A percentile compares a stretch with the other conserved stretches of the same genome.
Evolutionary conservation across 2,888 invertebrate genomes (phyloP).

Genomic region (Drosophila merina): DNA sequence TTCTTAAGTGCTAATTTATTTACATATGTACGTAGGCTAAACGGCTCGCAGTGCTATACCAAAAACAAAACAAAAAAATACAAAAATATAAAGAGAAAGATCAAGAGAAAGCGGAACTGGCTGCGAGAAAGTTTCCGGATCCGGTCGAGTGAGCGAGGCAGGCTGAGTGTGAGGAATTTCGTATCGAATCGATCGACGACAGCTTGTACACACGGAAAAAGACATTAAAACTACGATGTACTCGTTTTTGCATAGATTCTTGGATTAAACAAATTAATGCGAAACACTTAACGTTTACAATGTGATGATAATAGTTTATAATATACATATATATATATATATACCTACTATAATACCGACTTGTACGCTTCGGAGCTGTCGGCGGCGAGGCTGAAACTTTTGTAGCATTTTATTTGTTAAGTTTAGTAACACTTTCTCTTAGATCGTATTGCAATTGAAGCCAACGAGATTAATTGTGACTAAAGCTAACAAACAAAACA

Average conservation of each 20-base stretch:
- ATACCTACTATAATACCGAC: slow-evolving; percentile 54
- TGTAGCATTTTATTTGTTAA: slow-evolving; percentile 78
- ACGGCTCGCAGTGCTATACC: slow-evolving; percentile 40
- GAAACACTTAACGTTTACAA: slow-evolving; percentile 74
- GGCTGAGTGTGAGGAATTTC: slow-evolving; percentile 21
- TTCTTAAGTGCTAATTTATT: slow-evolving; percentile 77
- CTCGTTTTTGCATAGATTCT: slow-evolving; percentile 74
- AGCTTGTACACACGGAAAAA: slow-evolving; percentile 70
- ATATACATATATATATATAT: slow-evolving; percentile 42
- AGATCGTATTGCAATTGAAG: slow-evolving; percentile 59
- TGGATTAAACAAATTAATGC: slow-evolving; percentile 62
- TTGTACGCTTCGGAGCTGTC: slow-evolving; percentile 61
- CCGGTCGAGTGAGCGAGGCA: slow-evolving; percentile 26
- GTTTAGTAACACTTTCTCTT: slow-evolving; percentile 67
- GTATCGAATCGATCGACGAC: slow-evolving; percentile 62
- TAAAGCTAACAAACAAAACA: slow-evolving; percentile 59
- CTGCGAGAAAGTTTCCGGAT: slow-evolving; percentile 2
- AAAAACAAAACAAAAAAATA: slow-evolving; percentile 30
- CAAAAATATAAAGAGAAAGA: not conserved
- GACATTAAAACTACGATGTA: slow-evolving; percentile 62
- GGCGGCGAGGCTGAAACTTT: slow-evolving; percentile 73
- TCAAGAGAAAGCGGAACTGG: slow-evolving; percentile 25
- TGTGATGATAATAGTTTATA: slow-evolving; percentile 78
- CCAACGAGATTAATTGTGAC: slow-evolving; percentile 78
- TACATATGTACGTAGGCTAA: slow-evolving; percentile 45